Conservation (phyloP, 2,888 invertebrate species). For the Eledona agricola region DNA sequence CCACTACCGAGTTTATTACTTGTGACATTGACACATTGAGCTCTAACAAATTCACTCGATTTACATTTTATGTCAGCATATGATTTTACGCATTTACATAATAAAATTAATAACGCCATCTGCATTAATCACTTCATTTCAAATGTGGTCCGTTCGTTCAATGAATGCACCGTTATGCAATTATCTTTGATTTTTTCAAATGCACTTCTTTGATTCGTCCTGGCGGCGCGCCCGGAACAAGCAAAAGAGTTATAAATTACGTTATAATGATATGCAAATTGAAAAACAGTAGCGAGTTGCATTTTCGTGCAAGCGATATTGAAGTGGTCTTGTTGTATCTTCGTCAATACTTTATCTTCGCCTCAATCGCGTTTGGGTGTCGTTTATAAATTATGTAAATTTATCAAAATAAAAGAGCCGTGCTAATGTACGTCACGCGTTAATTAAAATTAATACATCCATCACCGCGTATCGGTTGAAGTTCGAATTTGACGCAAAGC, state of each 20-base stretch:
- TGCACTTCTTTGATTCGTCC: no score
- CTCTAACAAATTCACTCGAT: no score
- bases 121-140: no score
- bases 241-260: conserved; percentile 36
- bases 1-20: no score
- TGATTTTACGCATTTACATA: no score
- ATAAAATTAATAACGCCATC: no score
- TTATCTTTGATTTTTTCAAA: no score
- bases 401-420: conserved; percentile 31
- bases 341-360: conserved; percentile 34
- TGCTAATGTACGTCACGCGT: conserved; percentile 23
- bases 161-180: no score
- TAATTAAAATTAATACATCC: conserved; percentile 19
- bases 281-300: conserved; percentile 38
- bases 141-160: no score
- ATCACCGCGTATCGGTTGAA: conserved; percentile 11
- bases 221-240: conserved; percentile 25
- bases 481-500: no score
- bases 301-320: conserved; percentile 34
- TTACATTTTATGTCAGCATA: no score
- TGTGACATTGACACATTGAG: no score
- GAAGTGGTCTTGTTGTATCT: conserved; percentile 16
- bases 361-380: conserved; percentile 25
- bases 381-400: conserved; percentile 29
- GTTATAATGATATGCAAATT: conserved; percentile 37